Percentiles rank a stretch among this genome's conserved stretches.
These are phyloP conservation scores for Acridotheres tristis DNA, from an alignment of 2,797 vertebrate species.

Conservation along the genomic window DNA sequence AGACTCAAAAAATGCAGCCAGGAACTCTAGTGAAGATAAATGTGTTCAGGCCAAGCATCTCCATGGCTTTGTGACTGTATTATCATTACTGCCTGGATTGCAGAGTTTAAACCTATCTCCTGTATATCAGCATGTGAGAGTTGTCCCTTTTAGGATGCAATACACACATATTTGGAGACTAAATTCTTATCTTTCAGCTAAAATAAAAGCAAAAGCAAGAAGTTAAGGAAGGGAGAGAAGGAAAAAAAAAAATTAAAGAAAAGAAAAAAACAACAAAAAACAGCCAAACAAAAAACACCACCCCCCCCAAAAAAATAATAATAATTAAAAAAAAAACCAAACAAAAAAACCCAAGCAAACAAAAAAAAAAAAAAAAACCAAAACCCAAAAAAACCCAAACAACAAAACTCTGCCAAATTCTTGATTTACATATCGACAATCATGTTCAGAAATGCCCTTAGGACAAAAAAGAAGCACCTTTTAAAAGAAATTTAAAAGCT, in stretches of 20 bases:
- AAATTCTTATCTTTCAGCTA: neutral
- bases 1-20: neutral
- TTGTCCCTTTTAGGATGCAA: neutral
- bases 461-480: neutral
- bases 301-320: too few species aligned
- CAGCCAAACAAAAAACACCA: too few species aligned
- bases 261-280: neutral
- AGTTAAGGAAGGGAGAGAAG: accelerated
- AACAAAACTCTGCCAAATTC: neutral
- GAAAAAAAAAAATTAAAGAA: too few species aligned
- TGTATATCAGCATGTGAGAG: neutral
- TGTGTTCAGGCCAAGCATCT: neutral
- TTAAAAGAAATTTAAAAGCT: neutral
- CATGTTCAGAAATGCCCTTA: neutral
- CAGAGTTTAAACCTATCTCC: neutral
- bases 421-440: neutral
- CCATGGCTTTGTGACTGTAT: neutral
- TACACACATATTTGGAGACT: neutral
- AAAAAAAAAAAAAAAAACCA: neutral
- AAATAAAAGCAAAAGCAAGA: neutral
- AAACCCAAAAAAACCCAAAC: too few species aligned
- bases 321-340: too few species aligned
- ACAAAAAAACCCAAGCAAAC: too few species aligned
- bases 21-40: neutral
- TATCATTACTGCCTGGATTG: neutral